phyloP scores from a whole-genome alignment of 2,113 vertebrate species.

The Thamnophis sirtalis region DNA sequence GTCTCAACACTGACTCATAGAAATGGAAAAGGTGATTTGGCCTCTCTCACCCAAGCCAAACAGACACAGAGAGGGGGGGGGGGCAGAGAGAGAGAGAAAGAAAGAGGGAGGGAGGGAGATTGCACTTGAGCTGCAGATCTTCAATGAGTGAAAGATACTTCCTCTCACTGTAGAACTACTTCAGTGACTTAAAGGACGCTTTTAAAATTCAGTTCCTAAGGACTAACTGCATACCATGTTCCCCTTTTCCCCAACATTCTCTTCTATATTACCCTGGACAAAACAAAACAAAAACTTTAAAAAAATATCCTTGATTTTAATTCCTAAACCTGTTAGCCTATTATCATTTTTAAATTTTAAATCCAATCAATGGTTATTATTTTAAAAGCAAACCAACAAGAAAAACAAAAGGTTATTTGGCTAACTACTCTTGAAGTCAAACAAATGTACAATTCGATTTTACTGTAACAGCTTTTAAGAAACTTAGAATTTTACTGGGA shows the following conservation, averaged over 20 bases:
- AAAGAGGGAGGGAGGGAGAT: no score
- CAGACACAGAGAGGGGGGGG: no score
- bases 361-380: background rate
- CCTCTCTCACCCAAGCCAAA: background rate
- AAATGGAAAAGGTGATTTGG: background rate
- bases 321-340: conserved; percentile 1
- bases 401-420: background rate
- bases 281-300: background rate
- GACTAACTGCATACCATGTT: background rate
- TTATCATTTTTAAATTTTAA: background rate
- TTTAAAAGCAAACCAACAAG: background rate
- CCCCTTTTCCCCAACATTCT: background rate
- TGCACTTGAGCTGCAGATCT: background rate
- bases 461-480: background rate
- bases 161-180: background rate
- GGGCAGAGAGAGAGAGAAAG: no score
- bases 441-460: background rate
- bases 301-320: background rate
- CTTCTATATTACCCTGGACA: conserved; percentile 1
- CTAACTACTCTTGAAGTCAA: background rate
- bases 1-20: background rate
- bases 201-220: background rate
- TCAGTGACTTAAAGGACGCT: background rate
- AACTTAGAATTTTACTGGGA: background rate
- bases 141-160: background rate